Evolutionary conservation across 2,888 invertebrate genomes (phyloP), one percentile per base, ranked within the genome.

Genomic region (Leucophenga montana): DNA sequence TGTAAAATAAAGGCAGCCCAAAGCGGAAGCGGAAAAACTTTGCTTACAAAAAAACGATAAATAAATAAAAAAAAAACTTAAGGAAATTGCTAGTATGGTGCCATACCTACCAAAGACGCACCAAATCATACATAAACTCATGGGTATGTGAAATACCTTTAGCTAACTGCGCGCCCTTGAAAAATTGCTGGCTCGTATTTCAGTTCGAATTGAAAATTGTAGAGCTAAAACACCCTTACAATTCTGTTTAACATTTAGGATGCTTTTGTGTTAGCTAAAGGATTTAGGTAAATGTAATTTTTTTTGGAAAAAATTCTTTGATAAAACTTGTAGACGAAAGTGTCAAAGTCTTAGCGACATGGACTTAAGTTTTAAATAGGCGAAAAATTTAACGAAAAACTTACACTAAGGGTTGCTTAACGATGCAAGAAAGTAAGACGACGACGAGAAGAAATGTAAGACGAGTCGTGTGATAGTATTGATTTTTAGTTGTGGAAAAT

Each of bases 141-240:
- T 20, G 44, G 39, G 11, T 16, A 31, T 44, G 16, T 71, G 59
- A 61, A 61, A 61, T 68, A 61, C 72, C 73, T 27, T 27, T 27
- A 74, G 27, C 27, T 27, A 27, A 27, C 27, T 27, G 27, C 78
- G 73, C 83, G 82, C 73, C 82, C 82, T 82, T 82, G 82, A 82
- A 82, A 82, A 82, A 84, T 82, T 78, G 77, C 78, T 68, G 70
- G 65, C 78, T 83, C 84, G 80, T 83, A 81, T 81, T 82, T 82
- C 85, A 83, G 73, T 31, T 31, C 6, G n/a, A 14, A 46, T 46
- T 46, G 46, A 27, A 27, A 27, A 27, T n/a, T n/a, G n/a, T n/a
- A n/a, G n/a, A 27, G 27, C 27, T 27, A 27, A 27, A 27, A 27
- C 27, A 27, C 27, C 27, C 27, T 27, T 27, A 3, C 2, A 4